A percentile compares a stretch with the other conserved stretches of the same genome.
Evolutionary conservation across 2,113 vertebrate species (phyloP).

Genomic region (Antechinus flavipes): DNA sequence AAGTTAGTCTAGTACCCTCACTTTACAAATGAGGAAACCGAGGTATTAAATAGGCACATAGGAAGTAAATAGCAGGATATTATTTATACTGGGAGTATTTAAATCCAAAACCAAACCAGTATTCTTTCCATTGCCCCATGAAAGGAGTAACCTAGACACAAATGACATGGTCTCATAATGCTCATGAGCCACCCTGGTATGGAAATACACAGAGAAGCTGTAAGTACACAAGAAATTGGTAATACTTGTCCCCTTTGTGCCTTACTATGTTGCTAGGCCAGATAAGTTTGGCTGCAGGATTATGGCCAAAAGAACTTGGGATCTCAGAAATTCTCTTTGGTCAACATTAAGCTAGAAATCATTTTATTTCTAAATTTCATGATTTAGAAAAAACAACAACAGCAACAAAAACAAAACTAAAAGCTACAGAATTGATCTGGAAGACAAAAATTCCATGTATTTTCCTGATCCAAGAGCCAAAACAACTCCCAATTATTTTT

Average conservation of each 20-base stretch:
- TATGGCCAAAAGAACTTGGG: neutral
- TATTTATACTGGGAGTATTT: neutral
- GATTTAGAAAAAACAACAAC: neutral
- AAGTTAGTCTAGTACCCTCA: neutral
- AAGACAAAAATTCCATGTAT: neutral
- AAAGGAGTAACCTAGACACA: neutral
- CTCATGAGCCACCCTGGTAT: too few relatives aligned
- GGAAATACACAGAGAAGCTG: neutral
- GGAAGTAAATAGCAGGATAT: neutral
- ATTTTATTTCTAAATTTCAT: neutral
- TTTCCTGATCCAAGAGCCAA: neutral
- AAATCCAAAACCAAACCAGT: neutral
- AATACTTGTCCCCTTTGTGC: neutral
- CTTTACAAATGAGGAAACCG: neutral
- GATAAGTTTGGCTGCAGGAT: neutral
- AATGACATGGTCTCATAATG: too few relatives aligned
- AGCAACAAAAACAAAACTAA: neutral
- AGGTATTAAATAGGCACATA: neutral
- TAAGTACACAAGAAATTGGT: neutral
- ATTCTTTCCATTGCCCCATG: neutral
- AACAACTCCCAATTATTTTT: neutral
- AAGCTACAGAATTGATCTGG: neutral
- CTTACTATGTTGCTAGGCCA: neutral
- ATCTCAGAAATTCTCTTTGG: neutral
- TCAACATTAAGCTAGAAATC: neutral